Evolutionary conservation across 1,140 invertebrate species (phyloP).

Genomic region (Leptestheria dahalacensis): DNA sequence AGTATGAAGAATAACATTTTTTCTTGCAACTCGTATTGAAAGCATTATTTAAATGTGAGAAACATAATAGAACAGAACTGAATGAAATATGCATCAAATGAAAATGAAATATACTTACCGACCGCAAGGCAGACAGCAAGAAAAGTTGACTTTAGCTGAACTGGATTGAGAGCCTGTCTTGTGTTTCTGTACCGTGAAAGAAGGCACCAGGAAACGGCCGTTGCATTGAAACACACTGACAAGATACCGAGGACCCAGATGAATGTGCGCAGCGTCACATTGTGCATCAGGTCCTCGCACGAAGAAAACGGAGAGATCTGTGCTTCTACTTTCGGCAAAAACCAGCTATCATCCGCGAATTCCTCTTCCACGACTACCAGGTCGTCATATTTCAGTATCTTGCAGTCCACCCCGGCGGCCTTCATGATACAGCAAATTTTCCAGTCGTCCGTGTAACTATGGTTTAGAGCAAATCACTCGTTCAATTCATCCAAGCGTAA

Average conservation of each 20-base stretch:
- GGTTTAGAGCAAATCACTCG: too few species aligned
- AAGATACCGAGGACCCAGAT: constrained; percentile 49
- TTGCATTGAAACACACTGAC: constrained; percentile 42
- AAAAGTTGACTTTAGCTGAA: too few species aligned
- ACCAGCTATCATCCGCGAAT: constrained; percentile 30
- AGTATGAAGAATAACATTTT: too few species aligned
- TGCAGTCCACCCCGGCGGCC: neutral
- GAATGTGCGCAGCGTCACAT: constrained; percentile 34
- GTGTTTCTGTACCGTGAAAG: constrained; percentile 20
- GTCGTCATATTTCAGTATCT: neutral
- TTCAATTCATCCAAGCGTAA: too few species aligned
- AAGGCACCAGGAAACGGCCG: constrained; percentile 43
- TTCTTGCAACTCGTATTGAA: too few species aligned
- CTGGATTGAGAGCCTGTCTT: neutral
- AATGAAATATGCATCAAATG: too few species aligned
- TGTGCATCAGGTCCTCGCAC: constrained; percentile 41
- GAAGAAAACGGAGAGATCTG: constrained; percentile 42
- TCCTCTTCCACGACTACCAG: neutral
- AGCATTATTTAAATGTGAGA: too few species aligned
- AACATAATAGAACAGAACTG: too few species aligned
- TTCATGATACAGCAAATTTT: neutral
- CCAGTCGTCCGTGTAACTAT: neutral
- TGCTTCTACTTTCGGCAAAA: too few species aligned
- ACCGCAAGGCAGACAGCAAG: too few species aligned
- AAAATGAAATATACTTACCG: too few species aligned